Base-by-base conservation (phyloP, 2,888 invertebrate genomes). In the Eulithis testata region DNA sequence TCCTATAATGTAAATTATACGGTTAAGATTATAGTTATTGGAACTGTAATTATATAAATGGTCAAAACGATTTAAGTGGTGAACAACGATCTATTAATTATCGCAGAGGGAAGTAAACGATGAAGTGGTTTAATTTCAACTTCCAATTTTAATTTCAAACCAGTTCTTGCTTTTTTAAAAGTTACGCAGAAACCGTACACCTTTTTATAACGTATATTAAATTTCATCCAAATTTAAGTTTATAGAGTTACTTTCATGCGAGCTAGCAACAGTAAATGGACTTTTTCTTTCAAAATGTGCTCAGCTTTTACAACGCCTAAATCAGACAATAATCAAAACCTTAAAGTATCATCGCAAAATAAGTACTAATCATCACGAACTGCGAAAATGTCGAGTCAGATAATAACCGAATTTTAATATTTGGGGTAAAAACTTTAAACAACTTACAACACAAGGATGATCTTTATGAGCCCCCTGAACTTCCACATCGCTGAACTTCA, bases 401-500 rank as follows among this genome's bases (percentile, higher is more conserved):
- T 7, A 50, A 50, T 50, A 27, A 27, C 11, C 7, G 4, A 31
- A 31, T 31, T 31, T 4, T 0, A 31, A 31, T 31, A 31, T 31
- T 31, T 31, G 31, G 31, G 6, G 4, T 11, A 27, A 31, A 4
- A 50, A 11, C 1, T 50, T 4, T 21, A 50, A 11, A 1, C 4
- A 21, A 93, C 94, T 94, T 86, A 96, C 96, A 76, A 96, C 90
- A 89, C 96, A 96, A 62, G 95, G 95, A 76, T 95, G 94, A 77
- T 94, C 95, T 80, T 95, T 95, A 71, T 96, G 96, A 4, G 97
- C 95, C 56, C 98, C 98, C 67, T 96, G 89, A 71, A 95, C 95
- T 93, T 98, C 98, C 11, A 98, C 95, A 78, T 98, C 98, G 68
- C 95, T 95, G 84, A 97, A 98, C 76, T 95, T 95, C 65, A 97